Evolutionary conservation across 2,797 vertebrate genomes (phyloP), one percentile per base, ranked within the genome.

Genomic region (Trachops cirrhosus): DNA sequence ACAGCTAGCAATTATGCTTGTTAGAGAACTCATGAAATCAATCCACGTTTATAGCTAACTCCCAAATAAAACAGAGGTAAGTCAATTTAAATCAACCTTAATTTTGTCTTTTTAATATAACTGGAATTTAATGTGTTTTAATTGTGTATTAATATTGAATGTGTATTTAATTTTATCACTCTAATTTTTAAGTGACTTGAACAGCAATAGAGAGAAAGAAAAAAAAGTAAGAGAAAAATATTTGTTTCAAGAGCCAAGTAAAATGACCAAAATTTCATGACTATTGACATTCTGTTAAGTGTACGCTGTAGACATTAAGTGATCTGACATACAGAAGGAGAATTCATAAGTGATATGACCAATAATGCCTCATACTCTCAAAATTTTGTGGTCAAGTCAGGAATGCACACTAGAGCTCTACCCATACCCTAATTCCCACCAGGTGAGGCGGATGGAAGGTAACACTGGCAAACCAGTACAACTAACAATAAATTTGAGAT

Each of bases 381-480:
- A 21, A 62, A 6, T 39, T 37, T 10, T 86, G 14, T 54, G 18
- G 5, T 71, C 44, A 59, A 32, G 37, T 15, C 9, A 59, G 29
- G 9, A 67, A 57, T 73, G 4, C 46, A 8, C 6, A 77, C 34
- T 32, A 0, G 19, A 79, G 11, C 0, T 37, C 16, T 2, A 44
- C 0, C 11, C 8, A 4, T 0, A 9, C 0, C 0, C 7, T 48
- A 6, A 21, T 29, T 4, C 4, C 4, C 22, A 10, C 3, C 6
- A n/a, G 9, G 4, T 70, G 10, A 93, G 41, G 32, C 3, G 67
- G n/a, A 59, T 37, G 18, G 26, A 5, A 14, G 29, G 24, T 16
- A 39, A 24, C 1, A 1, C 22, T 46, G 9, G 32, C 15, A 62
- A 94, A 15, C 4, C 21, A 54, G 39, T 32, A 18, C 18, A 16